Percentiles rank a stretch among this genome's conserved stretches.
Evolutionary conservation across 2,888 invertebrate species (phyloP).

Genomic region (Andrena fulva): DNA sequence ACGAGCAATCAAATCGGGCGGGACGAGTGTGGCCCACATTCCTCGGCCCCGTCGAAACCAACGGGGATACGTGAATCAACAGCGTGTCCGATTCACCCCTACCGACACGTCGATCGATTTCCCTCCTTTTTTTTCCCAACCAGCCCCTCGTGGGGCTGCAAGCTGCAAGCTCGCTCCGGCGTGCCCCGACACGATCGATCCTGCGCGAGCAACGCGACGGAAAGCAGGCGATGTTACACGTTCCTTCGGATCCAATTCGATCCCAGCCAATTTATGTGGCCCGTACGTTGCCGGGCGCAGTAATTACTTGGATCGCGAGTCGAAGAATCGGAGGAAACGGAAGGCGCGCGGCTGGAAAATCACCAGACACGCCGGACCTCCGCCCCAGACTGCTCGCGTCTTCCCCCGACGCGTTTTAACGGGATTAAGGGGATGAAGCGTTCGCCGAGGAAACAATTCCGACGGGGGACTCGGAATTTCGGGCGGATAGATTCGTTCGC

Average conservation of each 20-base stretch:
- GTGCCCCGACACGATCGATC: constrained; percentile 35
- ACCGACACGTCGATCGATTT: constrained; percentile 50
- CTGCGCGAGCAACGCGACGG: constrained; percentile 41
- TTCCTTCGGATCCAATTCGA: constrained; percentile 67
- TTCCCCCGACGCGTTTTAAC: constrained; percentile 21
- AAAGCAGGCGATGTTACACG: constrained; percentile 62
- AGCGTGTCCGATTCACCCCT: constrained; percentile 39
- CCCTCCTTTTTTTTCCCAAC: not conserved
- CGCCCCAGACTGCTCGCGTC: constrained; percentile 15
- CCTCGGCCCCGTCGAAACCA: constrained; percentile 25
- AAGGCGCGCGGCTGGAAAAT: constrained; percentile 39
- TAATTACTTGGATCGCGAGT: constrained; percentile 65
- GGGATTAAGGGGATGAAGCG: constrained; percentile 28
- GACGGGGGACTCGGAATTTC: constrained; percentile 9
- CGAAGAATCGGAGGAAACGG: constrained; percentile 42
- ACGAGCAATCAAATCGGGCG: constrained; percentile 46
- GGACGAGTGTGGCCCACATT: constrained; percentile 24
- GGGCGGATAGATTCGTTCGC: constrained; percentile 16
- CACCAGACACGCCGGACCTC: constrained; percentile 7
- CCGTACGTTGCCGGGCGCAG: constrained; percentile 58
- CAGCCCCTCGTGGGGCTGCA: not conserved
- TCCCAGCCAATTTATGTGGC: constrained; percentile 63
- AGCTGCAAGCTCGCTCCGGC: constrained; percentile 12
- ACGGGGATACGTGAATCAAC: constrained; percentile 53
- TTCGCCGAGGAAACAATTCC: constrained; percentile 27